Evolutionary conservation across 1,140 invertebrate species (phyloP), one percentile per base, ranked within the genome.

Genomic region (Frieseomelitta varia): DNA sequence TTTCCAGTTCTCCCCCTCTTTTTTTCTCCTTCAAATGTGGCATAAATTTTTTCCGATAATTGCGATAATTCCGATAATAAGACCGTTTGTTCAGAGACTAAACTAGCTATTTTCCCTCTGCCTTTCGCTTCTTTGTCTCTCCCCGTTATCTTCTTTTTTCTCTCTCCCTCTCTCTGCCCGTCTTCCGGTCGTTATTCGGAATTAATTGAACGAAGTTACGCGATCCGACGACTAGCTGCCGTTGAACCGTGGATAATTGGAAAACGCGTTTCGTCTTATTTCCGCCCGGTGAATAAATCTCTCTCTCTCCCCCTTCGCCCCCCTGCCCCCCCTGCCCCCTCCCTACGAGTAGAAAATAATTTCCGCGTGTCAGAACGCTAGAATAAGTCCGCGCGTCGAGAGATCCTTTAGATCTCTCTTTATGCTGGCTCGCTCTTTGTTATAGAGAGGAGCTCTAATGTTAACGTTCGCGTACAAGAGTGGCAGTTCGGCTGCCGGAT

Each of bases 271-370:
- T 51, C 68, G 34, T n/a, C 17, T 80, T 51, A 72, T 72, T 80
- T 80, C 55, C 79, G 77, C 14, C 27, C n/a, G 17, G 8, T 1
- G 55, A 80, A 55, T 24, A 68, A 68, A 21, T 55, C 21, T n/a
- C 17, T 10, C 27, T 58, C 39, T 39, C 39, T 8, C 6, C 6
- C 39, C 6, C 4, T 39, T 4, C 4, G 2, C 4, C 34, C 4
- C 34, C 34, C 34, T 4, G 34, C 34, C 61, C 14, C n/a, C n/a
- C n/a, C n/a, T n/a, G n/a, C n/a, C n/a, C n/a, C n/a, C n/a, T n/a
- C n/a, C n/a, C n/a, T n/a, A n/a, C n/a, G 19, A n/a, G 34, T 24
- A 14, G 79, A 34, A 74, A 74, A 74, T 81, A 74, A 74, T 74
- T 73, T 74, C 53, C 51, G n/a, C 55, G 24, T 30, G n/a, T 61